A percentile compares a stretch with the other conserved stretches of the same genome.
These are phyloP conservation scores for Ichneumoninae sp. DNA, from an alignment of 2,888 invertebrate species.

Conservation along the genomic window DNA sequence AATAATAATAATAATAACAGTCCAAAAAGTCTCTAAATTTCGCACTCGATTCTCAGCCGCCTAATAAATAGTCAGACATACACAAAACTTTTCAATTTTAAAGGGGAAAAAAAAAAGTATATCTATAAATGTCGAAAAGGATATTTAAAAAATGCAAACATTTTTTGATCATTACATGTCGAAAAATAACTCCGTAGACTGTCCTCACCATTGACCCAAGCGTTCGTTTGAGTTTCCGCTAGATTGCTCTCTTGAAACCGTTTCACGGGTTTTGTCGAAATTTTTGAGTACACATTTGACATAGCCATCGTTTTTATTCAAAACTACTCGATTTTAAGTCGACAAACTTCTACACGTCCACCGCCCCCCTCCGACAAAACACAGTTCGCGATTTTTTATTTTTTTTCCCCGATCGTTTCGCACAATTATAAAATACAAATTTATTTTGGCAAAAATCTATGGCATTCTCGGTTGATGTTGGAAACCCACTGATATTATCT, in stretches of 20 bases:
- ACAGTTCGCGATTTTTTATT: conserved; percentile 7
- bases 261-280: conserved; percentile 90
- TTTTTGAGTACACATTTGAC: conserved; percentile 92
- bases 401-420: conserved; percentile 23
- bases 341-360: neutral
- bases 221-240: conserved; percentile 92
- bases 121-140: neutral
- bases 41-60: neutral
- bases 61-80: neutral
- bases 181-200: neutral
- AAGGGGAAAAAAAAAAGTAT: neutral
- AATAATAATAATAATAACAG: neutral
- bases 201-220: conserved; percentile 94
- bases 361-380: conserved; percentile 4
- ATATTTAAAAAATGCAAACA: neutral
- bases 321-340: conserved; percentile 28
- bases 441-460: conserved; percentile 28
- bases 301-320: conserved; percentile 86
- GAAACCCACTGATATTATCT: conserved; percentile 56
- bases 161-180: neutral
- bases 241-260: conserved; percentile 90
- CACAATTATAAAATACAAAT: conserved; percentile 52
- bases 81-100: neutral
- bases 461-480: conserved; percentile 50
- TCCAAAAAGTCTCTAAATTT: neutral